Percentiles rank a stretch among this genome's conserved stretches.
These are phyloP conservation scores for Sebastolobus alascanus DNA, from an alignment of 2,797 vertebrate genomes.

Conservation along the genomic window DNA sequence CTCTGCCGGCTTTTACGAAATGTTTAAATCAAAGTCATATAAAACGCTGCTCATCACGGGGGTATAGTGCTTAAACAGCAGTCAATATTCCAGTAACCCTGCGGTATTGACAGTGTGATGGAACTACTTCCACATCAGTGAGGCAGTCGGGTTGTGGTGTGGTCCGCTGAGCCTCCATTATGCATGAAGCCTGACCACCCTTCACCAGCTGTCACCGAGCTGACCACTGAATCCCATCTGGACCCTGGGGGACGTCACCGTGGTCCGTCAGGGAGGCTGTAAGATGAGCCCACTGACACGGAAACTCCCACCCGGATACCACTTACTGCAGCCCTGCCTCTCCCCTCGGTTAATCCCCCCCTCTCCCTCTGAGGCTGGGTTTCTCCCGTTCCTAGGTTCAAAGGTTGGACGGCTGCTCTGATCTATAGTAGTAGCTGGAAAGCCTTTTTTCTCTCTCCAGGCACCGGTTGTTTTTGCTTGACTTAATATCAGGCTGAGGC, in stretches of 20 bases:
- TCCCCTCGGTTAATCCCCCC: conserved; percentile 45
- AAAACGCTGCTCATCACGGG: background rate
- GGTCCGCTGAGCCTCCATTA: conserved; percentile 79
- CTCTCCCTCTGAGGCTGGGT: conserved; percentile 41
- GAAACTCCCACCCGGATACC: conserved; percentile 76
- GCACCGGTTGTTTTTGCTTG: conserved; percentile 34
- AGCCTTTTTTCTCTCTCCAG: conserved; percentile 45
- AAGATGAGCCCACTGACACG: conserved; percentile 82
- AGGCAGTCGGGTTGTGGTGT: conserved; percentile 68
- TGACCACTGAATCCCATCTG: conserved; percentile 85
- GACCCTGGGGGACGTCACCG: conserved; percentile 75
- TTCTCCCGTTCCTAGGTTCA: conserved; percentile 62
- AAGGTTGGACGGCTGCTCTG: conserved; percentile 68
- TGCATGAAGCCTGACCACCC: conserved; percentile 83
- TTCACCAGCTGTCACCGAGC: conserved; percentile 85
- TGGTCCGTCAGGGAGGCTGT: conserved; percentile 80
- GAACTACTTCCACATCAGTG: conserved; percentile 74
- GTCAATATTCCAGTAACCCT: conserved; percentile 66
- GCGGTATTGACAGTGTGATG: conserved; percentile 70
- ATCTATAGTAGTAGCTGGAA: conserved; percentile 49
- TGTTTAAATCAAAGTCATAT: background rate
- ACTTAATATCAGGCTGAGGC: conserved; percentile 26
- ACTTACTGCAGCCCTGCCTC: conserved; percentile 66
- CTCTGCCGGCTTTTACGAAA: background rate
- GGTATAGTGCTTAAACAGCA: conserved; percentile 23